phyloP scores from a whole-genome alignment of 2,888 invertebrate genomes.

The Carcina quercana region DNA sequence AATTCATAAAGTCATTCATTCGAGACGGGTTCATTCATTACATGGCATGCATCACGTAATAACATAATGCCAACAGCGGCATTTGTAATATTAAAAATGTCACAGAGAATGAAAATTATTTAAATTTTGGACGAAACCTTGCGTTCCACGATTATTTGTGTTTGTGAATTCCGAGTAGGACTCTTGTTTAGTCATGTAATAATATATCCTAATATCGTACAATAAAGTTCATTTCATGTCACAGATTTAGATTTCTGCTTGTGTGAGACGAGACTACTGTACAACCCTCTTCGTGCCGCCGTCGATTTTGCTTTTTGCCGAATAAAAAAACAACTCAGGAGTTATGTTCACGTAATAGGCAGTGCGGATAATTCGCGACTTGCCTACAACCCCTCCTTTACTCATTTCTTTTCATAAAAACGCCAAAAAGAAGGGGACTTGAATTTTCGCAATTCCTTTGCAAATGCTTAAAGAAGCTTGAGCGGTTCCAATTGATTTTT shows the following conservation, averaged over 20 bases:
- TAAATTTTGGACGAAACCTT: conserved; percentile 2
- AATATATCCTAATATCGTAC: no score
- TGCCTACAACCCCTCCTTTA: conserved; percentile 17
- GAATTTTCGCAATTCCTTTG: conserved; percentile 3
- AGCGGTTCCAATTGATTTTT: no score
- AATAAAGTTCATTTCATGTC: no score
- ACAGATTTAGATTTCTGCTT: no score
- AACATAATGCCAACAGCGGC: no score
- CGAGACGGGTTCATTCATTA: neutral
- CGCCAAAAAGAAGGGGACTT: conserved; percentile 6
- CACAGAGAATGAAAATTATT: conserved; percentile 5
- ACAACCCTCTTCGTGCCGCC: conserved; percentile 44
- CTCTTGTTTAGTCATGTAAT: no score
- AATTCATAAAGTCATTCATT: no score
- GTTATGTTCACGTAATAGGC: conserved; percentile 53
- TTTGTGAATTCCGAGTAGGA: no score
- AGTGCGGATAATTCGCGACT: conserved; percentile 51
- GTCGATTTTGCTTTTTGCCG: conserved; percentile 50
- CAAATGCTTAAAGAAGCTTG: no score
- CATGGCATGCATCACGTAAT: neutral
- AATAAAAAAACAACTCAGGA: conserved; percentile 46
- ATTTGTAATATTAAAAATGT: conserved; percentile 5
- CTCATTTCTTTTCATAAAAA: conserved; percentile 20
- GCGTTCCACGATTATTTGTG: conserved; percentile 18
- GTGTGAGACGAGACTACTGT: no score